A percentile compares a stretch with the other conserved stretches of the same genome.
phyloP scores from a whole-genome alignment of 2,888 invertebrate genomes.

The Disparrhopalites patrizii region DNA sequence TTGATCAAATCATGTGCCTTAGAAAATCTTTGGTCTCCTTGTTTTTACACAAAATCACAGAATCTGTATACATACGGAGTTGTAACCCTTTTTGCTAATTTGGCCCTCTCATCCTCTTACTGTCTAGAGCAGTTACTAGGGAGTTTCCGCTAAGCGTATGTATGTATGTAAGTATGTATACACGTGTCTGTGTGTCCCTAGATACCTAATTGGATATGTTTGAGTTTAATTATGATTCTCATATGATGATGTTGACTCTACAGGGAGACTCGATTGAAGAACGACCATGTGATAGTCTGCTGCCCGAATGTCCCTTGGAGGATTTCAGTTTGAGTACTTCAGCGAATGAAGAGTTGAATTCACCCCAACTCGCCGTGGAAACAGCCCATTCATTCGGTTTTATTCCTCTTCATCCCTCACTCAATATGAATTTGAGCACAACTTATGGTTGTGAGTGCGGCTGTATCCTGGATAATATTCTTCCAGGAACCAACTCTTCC shows the following conservation, averaged over 20 bases:
- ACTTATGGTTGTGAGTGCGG: conserved; percentile 45
- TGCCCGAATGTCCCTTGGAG: conserved; percentile 36
- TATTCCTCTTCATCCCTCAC: conserved; percentile 22
- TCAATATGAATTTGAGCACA: conserved; percentile 17
- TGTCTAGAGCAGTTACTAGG: too few relatives aligned
- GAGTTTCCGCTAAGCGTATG: too few relatives aligned
- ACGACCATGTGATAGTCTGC: conserved; percentile 33
- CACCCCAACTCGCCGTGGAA: conserved; percentile 10
- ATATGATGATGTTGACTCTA: neutral
- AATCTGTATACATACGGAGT: too few relatives aligned
- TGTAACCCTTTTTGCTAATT: too few relatives aligned
- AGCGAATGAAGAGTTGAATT: conserved; percentile 3
- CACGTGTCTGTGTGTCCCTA: too few relatives aligned
- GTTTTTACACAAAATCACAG: too few relatives aligned
- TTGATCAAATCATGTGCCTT: too few relatives aligned
- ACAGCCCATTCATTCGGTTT: conserved; percentile 10
- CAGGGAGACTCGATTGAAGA: conserved; percentile 47
- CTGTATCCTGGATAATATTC: conserved; percentile 44
- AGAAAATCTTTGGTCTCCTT: too few relatives aligned
- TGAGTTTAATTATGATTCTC: conserved; percentile 1
- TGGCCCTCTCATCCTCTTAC: neutral
- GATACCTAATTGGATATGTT: neutral
- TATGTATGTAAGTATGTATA: neutral
- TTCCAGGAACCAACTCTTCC: conserved; percentile 42
- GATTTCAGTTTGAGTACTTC: neutral